Evolutionary conservation across 2,888 invertebrate genomes (phyloP).

Genomic region (Tromatobia lineatoria): DNA sequence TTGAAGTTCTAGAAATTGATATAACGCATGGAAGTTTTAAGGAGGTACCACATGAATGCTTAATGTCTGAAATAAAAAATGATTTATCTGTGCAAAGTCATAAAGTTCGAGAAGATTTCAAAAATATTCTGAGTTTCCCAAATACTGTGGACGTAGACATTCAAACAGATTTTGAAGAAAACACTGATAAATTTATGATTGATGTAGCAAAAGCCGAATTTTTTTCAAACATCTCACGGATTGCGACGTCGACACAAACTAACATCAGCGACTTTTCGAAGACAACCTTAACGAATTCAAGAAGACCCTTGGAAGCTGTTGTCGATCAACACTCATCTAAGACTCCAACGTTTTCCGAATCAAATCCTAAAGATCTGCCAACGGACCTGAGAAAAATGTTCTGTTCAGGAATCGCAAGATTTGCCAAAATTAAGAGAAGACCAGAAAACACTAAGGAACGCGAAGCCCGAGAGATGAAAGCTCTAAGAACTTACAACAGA

Average conservation of each 20-base stretch:
- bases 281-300: not conserved
- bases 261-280: constrained; percentile 25
- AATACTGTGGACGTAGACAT: not conserved
- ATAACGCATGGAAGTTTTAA: too few relatives aligned
- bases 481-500: constrained; percentile 73
- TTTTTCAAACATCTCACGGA: not conserved
- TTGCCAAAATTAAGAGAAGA: constrained; percentile 10
- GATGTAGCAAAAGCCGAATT: constrained; percentile 5
- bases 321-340: not conserved
- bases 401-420: not conserved
- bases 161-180: constrained; percentile 21
- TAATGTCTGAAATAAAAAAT: not conserved
- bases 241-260: constrained; percentile 45
- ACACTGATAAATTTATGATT: not conserved
- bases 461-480: constrained; percentile 71
- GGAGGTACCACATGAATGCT: not conserved
- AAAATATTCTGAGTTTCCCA: not conserved
- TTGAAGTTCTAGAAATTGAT: not conserved
- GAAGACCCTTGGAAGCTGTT: not conserved
- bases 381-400: constrained; percentile 6
- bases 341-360: constrained; percentile 3
- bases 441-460: constrained; percentile 56
- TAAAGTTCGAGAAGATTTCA: not conserved
- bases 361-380: constrained; percentile 3
- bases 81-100: not conserved